Percentiles rank a stretch among this genome's conserved stretches.
These are phyloP conservation scores for Leucophenga montana DNA, from an alignment of 2,888 invertebrate species.

Conservation along the genomic window DNA sequence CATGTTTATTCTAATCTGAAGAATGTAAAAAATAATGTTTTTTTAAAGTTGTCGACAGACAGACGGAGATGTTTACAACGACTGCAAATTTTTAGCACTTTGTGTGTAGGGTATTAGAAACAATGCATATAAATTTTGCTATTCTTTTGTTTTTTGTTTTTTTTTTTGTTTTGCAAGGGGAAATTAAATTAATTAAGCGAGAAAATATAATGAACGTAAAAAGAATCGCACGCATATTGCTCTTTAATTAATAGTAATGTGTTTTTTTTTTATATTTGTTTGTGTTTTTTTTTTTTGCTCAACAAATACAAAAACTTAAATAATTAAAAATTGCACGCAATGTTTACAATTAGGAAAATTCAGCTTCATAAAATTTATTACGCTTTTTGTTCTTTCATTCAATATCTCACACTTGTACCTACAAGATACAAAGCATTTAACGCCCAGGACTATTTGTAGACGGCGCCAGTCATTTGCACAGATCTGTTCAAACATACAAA, in stretches of 20 bases:
- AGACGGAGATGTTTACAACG: too few relatives aligned
- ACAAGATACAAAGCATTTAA: not conserved
- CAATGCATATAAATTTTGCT: too few relatives aligned
- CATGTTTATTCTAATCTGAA: too few relatives aligned
- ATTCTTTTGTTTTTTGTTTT: constrained; percentile 37
- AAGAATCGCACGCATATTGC: constrained; percentile 39
- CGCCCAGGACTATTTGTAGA: not conserved
- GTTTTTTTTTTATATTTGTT: constrained; percentile 46
- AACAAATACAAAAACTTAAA: constrained; percentile 61
- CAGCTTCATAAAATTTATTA: constrained; percentile 43
- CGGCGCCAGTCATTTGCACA: constrained; percentile 17
- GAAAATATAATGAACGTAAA: constrained; percentile 42
- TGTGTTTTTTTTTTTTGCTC: constrained; percentile 39
- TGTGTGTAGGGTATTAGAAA: constrained; percentile 36
- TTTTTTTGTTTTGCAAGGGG: constrained; percentile 39
- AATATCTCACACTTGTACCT: not conserved
- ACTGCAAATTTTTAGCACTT: too few relatives aligned
- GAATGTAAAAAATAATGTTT: too few relatives aligned
- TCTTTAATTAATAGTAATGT: constrained; percentile 67
- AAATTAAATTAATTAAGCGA: constrained; percentile 65
- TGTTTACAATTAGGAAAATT: constrained; percentile 64
- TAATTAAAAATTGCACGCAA: constrained; percentile 72
- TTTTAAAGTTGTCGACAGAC: too few relatives aligned
- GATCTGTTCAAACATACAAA: too few relatives aligned
- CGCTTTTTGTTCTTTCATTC: constrained; percentile 24